These are phyloP conservation scores for Neoascia interrupta DNA, from an alignment of 2,888 invertebrate species.

Conservation along the genomic window DNA sequence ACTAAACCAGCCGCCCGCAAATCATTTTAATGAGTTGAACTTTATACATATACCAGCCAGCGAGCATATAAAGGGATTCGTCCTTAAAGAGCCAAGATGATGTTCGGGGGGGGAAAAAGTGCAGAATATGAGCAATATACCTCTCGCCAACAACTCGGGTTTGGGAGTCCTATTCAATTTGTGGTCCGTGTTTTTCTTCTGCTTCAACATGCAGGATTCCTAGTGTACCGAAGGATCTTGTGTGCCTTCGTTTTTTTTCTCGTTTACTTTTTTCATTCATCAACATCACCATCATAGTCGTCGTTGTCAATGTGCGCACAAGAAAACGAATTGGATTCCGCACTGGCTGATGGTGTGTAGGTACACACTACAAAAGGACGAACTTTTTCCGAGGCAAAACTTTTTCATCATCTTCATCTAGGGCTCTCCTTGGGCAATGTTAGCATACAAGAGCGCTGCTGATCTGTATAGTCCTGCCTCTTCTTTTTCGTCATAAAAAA, in stretches of 20 bases:
- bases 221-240: too few species aligned
- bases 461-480: conserved; percentile 40
- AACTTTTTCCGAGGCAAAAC: conserved; percentile 45
- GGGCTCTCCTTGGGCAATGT: conserved; percentile 36
- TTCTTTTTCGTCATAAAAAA: too few species aligned
- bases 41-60: conserved; percentile 22
- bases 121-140: conserved; percentile 23
- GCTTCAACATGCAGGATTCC: conserved; percentile 17
- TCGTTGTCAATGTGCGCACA: conserved; percentile 48
- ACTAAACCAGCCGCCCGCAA: conserved; percentile 29
- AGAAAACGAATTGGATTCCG: conserved; percentile 45
- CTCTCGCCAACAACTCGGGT: too few species aligned
- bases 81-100: conserved; percentile 2
- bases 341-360: background rate
- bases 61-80: conserved; percentile 6
- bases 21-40: conserved; percentile 68
- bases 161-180: conserved; percentile 56
- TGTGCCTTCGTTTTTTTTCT: conserved; percentile 14
- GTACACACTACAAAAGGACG: conserved; percentile 15
- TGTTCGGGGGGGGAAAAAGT: background rate
- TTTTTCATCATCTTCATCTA: conserved; percentile 62
- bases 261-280: conserved; percentile 29
- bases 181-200: conserved; percentile 44
- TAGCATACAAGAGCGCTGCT: conserved; percentile 45
- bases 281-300: conserved; percentile 39